Evolutionary conservation across 2,888 invertebrate species (phyloP), one percentile per base, ranked within the genome.

Genomic region (Sarcophaga rosellei): DNA sequence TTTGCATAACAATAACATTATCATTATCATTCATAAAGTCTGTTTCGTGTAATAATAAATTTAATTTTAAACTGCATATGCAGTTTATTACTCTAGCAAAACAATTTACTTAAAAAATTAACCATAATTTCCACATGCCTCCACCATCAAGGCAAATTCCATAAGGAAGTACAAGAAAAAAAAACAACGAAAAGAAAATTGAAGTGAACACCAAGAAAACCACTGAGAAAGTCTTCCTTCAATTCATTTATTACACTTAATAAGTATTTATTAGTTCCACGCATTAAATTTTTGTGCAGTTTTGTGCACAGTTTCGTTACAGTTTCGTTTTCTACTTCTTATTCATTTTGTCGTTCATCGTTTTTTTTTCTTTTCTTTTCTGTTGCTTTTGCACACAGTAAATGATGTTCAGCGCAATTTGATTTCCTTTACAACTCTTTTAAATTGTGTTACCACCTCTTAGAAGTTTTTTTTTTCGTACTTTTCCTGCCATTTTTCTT

Each of bases 191-290:
- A 35, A 6, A 35, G 35, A 35, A 25, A 25, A 35, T 35, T 35
- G 35, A 35, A 45, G n/a, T 35, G 35, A 35, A 35, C 61, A 68
- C 6, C 45, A 45, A 57, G 47, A 66, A 76, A 76, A 57, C n/a
- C 17, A 68, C 23, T 45, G 20, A 61, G 45, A 61, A 69, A 35
- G 12, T 69, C 59, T 63, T 35, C 21, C 21, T 20, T 6, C 1
- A 45, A 65, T 80, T 74, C 66, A 57, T 61, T 74, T 63, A 45
- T 68, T 63, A 59, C 63, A 63, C 63, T 45, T 74, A 79, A 83
- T 78, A 73, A 69, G 69, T 84, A 79, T 74, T 75, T 74, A 84
- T 79, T 84, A 65, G 74, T 74, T 74, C 63, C 69, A 73, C 45
- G 63, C 68, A 73, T 77, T 57, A 62, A 74, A 68, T 78, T 68